A percentile compares a stretch with the other conserved stretches of the same genome.
Conservation (phyloP, 2,888 invertebrate species). For the Drosophila tanythrix region DNA sequence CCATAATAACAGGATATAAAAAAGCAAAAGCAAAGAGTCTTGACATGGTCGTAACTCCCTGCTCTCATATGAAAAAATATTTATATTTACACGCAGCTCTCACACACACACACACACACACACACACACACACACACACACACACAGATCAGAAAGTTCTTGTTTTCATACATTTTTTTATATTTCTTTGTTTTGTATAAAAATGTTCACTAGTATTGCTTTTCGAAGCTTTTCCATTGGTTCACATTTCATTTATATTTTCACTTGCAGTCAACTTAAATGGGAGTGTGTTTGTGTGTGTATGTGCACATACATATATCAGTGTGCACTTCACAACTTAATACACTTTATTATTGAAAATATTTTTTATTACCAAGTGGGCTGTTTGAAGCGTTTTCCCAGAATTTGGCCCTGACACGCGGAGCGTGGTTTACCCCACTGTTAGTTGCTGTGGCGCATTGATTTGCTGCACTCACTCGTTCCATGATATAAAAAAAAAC, state of each 20-base stretch:
- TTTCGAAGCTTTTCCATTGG: conserved; percentile 75
- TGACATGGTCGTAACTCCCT: conserved; percentile 36
- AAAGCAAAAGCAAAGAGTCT: conserved; percentile 18
- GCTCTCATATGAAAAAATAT: conserved; percentile 55
- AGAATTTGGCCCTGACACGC: conserved; percentile 78
- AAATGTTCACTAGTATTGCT: conserved; percentile 74
- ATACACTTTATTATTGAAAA: conserved; percentile 81
- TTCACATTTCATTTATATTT: conserved; percentile 81
- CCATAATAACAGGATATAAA: conserved; percentile 31
- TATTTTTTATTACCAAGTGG: conserved; percentile 80
- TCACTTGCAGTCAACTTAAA: conserved; percentile 62
- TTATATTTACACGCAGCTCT: conserved; percentile 65
- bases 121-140: conserved; percentile 31
- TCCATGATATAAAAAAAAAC: conserved; percentile 66
- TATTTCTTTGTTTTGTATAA: conserved; percentile 56
- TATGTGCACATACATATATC: conserved; percentile 19
- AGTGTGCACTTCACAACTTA: conserved; percentile 78
- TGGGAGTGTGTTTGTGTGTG: conserved; percentile 16
- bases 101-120: conserved; percentile 25
- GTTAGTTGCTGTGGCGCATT: conserved; percentile 52
- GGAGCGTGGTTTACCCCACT: conserved; percentile 54
- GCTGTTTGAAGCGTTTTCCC: conserved; percentile 57
- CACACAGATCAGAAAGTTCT: conserved; percentile 38
- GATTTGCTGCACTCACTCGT: conserved; percentile 76
- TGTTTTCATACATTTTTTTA: conserved; percentile 28